Evolutionary conservation across 1,140 invertebrate species (phyloP).

Genomic region (Eubasilissa regina): DNA sequence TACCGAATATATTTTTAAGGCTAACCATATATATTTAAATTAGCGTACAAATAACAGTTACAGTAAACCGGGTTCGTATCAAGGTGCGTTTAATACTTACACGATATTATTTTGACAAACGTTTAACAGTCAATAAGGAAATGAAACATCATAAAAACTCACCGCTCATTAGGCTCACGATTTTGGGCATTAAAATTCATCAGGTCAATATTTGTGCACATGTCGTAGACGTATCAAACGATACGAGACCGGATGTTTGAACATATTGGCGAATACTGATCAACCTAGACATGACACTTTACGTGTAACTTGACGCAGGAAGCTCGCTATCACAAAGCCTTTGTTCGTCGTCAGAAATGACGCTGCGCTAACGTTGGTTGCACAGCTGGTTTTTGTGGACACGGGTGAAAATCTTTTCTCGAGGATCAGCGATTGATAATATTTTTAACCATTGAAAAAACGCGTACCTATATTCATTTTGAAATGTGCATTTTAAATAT

Average conservation of each 20-base stretch:
- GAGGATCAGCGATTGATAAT: not conserved
- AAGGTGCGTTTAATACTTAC: no score
- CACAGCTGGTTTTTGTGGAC: not conserved
- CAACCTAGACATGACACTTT: not conserved
- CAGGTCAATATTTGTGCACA: constrained; percentile 16
- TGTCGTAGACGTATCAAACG: not conserved
- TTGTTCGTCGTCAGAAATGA: constrained; percentile 20
- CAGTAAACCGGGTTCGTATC: no score
- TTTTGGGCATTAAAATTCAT: constrained; percentile 7
- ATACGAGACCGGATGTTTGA: constrained; percentile 24
- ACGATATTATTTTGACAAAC: no score
- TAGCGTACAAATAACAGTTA: no score
- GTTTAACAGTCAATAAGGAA: not conserved
- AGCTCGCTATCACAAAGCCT: not conserved
- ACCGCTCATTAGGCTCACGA: constrained; percentile 1
- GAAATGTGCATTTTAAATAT: no score
- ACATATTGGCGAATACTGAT: constrained; percentile 29
- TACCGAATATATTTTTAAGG: no score
- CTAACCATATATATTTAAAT: no score
- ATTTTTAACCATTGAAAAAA: no score
- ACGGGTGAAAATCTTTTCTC: not conserved
- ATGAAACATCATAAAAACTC: constrained; percentile 15
- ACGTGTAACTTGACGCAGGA: constrained; percentile 6
- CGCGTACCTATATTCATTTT: no score
- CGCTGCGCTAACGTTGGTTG: constrained; percentile 7